A percentile compares a stretch with the other conserved stretches of the same genome.
phyloP scores from a whole-genome alignment of 2,113 vertebrate species.

The Melanocharis versteri region DNA sequence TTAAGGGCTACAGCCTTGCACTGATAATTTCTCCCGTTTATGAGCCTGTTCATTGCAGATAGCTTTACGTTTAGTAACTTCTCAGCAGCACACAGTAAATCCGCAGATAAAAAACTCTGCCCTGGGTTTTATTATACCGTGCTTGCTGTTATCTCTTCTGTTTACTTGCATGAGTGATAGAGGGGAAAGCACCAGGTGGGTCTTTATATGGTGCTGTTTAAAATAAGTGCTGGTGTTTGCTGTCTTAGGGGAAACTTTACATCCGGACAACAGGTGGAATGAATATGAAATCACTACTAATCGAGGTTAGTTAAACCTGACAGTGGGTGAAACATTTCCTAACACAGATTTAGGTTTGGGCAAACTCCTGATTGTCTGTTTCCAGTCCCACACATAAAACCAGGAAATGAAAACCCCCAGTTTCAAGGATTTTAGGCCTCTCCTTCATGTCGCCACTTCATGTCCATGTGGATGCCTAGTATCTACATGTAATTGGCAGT shows the following conservation, averaged over 20 bases:
- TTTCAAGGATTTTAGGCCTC: neutral
- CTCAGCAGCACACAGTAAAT: neutral
- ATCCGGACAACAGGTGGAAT: neutral
- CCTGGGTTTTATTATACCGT: neutral
- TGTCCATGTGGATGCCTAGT: neutral
- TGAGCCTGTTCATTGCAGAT: neutral
- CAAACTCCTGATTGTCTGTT: neutral
- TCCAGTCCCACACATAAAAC: neutral
- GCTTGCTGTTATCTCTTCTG: neutral
- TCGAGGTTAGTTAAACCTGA: neutral
- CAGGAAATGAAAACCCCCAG: neutral
- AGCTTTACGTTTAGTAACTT: neutral
- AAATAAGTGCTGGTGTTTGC: neutral
- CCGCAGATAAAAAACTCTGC: neutral
- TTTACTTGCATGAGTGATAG: neutral
- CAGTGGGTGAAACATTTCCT: neutral
- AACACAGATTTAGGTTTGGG: fast-evolving
- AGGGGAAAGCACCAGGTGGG: neutral
- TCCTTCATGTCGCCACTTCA: neutral
- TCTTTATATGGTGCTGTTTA: neutral
- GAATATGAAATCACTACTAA: neutral
- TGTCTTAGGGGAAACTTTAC: neutral
- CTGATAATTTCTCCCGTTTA: neutral
- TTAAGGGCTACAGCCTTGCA: neutral
- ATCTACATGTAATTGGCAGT: neutral